These are phyloP conservation scores for Rhabditoides inermis DNA, from an alignment of 2,888 invertebrate genomes.

Conservation along the genomic window DNA sequence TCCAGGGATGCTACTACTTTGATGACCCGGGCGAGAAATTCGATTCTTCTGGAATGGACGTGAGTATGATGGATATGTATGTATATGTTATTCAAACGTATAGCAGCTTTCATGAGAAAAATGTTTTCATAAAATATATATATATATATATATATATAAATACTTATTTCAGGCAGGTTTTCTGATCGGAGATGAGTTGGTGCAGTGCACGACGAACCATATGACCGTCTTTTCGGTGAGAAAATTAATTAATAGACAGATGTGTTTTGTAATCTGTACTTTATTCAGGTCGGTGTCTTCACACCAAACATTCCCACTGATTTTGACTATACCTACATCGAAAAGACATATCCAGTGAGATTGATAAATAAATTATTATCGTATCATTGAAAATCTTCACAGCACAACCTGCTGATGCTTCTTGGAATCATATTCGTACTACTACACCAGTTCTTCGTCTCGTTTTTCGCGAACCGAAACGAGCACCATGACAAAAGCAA, in stretches of 20 bases:
- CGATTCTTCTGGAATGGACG: slow-evolving; percentile 20
- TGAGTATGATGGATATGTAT: background rate
- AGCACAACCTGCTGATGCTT: too few species aligned
- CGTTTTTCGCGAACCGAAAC: too few species aligned
- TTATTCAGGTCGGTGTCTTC: slow-evolving; percentile 28
- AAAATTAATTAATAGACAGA: too few species aligned
- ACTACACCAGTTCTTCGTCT: too few species aligned
- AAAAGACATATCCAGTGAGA: slow-evolving; percentile 14
- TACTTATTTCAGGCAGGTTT: background rate
- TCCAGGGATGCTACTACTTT: slow-evolving; percentile 34
- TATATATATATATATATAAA: background rate
- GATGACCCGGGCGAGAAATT: slow-evolving; percentile 16
- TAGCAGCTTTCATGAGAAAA: background rate
- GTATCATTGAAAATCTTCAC: background rate
- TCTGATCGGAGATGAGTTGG: slow-evolving; percentile 12
- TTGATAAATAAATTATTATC: background rate
- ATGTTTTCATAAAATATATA: background rate
- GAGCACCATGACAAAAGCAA: too few species aligned
- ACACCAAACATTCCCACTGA: slow-evolving; percentile 24
- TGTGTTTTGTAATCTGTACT: too few species aligned
- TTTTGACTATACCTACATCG: slow-evolving; percentile 23
- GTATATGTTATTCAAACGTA: background rate
- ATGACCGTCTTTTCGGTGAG: slow-evolving; percentile 25
- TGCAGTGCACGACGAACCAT: slow-evolving; percentile 20
- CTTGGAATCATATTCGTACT: too few species aligned